Percentiles rank a stretch among this genome's conserved stretches.
Evolutionary conservation across 2,113 vertebrate species (phyloP).

Genomic region (Proteles cristata): DNA sequence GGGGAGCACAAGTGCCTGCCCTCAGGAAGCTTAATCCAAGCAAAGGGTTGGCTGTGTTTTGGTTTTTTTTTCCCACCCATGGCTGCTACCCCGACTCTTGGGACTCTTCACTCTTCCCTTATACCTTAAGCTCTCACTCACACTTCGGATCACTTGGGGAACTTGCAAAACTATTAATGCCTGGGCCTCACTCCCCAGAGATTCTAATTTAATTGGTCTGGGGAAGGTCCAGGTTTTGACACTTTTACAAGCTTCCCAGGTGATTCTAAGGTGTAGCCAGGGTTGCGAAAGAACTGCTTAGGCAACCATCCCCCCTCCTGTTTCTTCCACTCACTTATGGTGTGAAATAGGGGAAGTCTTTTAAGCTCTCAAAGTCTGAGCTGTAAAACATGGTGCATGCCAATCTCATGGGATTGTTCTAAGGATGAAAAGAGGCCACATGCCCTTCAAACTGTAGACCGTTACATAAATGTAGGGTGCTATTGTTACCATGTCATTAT

Average conservation of each 20-base stretch:
- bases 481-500: not conserved
- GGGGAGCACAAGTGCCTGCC: not conserved
- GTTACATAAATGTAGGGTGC: not conserved
- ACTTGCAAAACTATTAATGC: accelerated
- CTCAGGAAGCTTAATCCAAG: not conserved
- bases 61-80: not conserved
- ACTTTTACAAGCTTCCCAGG: not conserved
- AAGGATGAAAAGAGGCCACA: not conserved
- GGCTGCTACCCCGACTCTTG: not conserved
- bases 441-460: not conserved
- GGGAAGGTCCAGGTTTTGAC: not conserved
- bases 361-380: not conserved
- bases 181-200: not conserved
- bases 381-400: not conserved
- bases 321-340: not conserved
- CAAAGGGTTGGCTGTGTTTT: not conserved
- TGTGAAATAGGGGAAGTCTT: not conserved
- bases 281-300: not conserved
- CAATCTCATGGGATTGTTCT: not conserved
- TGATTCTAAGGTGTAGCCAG: not conserved
- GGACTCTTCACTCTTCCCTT: not conserved
- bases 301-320: not conserved
- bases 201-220: not conserved
- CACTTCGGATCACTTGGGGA: not conserved
- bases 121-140: not conserved